Evolutionary conservation across 2,797 vertebrate species (phyloP).

Genomic region (Phataginus tricuspis): DNA sequence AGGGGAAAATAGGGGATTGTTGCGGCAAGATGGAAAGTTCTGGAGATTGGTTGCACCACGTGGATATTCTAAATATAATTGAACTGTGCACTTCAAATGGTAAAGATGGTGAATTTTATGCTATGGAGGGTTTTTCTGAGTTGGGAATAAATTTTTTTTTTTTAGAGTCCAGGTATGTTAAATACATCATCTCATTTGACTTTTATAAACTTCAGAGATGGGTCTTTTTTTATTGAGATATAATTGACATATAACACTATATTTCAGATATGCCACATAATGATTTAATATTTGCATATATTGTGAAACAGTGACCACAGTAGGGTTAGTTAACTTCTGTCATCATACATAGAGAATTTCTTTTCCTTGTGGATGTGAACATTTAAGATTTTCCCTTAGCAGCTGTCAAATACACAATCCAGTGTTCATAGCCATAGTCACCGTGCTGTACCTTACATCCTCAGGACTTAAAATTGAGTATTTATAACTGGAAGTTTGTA

Average conservation of each 20-base stretch:
- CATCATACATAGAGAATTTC: not conserved
- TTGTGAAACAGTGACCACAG: not conserved
- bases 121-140: not conserved
- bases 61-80: rapidly evolving
- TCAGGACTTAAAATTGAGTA: not conserved
- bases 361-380: not conserved
- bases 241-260: not conserved
- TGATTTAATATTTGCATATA: not conserved
- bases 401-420: not conserved
- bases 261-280: no score
- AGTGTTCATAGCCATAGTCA: not conserved
- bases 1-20: not conserved
- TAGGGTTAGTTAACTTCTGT: not conserved
- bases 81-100: rapidly evolving
- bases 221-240: not conserved
- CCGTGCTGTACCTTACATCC: rapidly evolving
- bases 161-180: not conserved
- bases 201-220: no score
- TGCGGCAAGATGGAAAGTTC: no score
- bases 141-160: not conserved
- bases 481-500: not conserved
- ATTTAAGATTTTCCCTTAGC: not conserved
- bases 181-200: not conserved
- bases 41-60: not conserved
- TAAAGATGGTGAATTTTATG: not conserved